Evolutionary conservation across 2,113 vertebrate species (phyloP), one percentile per base, ranked within the genome.

Genomic region (Columba janthina): DNA sequence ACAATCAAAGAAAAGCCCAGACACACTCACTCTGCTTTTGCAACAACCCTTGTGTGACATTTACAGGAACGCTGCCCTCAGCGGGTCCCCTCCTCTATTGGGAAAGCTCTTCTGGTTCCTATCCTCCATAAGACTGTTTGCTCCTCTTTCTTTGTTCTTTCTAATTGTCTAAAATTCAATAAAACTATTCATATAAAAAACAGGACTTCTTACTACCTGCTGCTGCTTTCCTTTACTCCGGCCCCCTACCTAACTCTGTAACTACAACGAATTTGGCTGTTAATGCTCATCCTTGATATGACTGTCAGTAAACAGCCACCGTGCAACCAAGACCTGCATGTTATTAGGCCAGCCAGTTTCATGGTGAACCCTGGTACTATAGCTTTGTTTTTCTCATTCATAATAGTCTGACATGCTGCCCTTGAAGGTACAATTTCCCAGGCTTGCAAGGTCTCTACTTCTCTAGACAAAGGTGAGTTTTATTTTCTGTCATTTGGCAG

Each of bases 161-260:
- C 97, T 98, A 98, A 98, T 98, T 94, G 97, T 97, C 96, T 98
- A 97, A 98, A 98, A 97, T 95, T 97, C 96, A 98, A 98, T 98
- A 98, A 98, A 98, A 97, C 44, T 98, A 98, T 98, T 98, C 98
- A 95, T 98, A 97, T 97, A 53, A 53, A 98, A 98, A 92, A 85
- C 93, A 86, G 29, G 61, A 77, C 57, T 89, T 79, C 31, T 88
- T 91, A 72, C 67, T 93, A 69, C 60, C 79, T 92, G 50, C 91
- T 94, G 70, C 69, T 66, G 28, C 56, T 54, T 28, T 28, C 12
- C 24, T 22, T 18, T 46, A 46, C 44, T 46, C 28, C 72, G 16
- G 29, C 38, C 17, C 15, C 26, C 12, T 34, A 12, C 56, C 46
- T 34, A 50, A n/a, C 75, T 90, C 84, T 75, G 65, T 67, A 73